Percentiles rank a stretch among this genome's conserved stretches.
These are phyloP conservation scores for Heliornis fulica DNA, from an alignment of 2,113 vertebrate species.

Conservation along the genomic window DNA sequence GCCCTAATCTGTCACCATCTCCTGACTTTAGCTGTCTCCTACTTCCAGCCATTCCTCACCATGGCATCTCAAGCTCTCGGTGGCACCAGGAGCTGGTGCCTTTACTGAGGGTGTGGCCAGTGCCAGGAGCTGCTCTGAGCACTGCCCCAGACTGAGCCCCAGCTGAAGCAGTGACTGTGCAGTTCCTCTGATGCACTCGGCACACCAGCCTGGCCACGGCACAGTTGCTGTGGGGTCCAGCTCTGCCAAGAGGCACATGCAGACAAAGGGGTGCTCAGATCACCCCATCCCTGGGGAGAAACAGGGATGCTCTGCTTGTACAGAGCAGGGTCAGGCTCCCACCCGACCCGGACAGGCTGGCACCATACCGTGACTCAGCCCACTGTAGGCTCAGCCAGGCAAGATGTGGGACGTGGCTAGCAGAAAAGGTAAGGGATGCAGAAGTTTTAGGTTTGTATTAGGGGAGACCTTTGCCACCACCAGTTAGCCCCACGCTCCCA, in stretches of 20 bases:
- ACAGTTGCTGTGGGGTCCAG: rapidly evolving
- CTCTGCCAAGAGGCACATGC: rapidly evolving
- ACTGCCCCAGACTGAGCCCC: rapidly evolving
- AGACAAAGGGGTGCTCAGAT: rapidly evolving
- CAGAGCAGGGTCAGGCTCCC: neutral
- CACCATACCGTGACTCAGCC: rapidly evolving
- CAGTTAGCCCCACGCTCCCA: neutral
- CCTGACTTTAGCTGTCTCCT: neutral
- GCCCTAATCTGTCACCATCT: neutral
- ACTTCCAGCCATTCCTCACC: neutral
- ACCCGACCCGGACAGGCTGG: neutral
- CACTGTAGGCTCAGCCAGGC: neutral
- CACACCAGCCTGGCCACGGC: neutral
- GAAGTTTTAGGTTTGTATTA: conserved; percentile 14
- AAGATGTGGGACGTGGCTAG: neutral
- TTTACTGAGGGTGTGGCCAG: neutral
- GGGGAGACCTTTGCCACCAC: conserved; percentile 58
- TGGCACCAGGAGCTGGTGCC: rapidly evolving
- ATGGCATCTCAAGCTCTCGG: neutral
- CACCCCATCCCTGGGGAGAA: rapidly evolving
- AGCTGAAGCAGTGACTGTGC: rapidly evolving
- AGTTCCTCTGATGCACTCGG: neutral
- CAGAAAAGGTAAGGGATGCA: neutral
- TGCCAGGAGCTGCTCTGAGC: neutral
- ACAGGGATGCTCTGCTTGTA: too few relatives aligned